A percentile compares a stretch with the other conserved stretches of the same genome.
Conservation (phyloP, 1,140 invertebrate genomes). For the Tetraneura akinire region DNA sequence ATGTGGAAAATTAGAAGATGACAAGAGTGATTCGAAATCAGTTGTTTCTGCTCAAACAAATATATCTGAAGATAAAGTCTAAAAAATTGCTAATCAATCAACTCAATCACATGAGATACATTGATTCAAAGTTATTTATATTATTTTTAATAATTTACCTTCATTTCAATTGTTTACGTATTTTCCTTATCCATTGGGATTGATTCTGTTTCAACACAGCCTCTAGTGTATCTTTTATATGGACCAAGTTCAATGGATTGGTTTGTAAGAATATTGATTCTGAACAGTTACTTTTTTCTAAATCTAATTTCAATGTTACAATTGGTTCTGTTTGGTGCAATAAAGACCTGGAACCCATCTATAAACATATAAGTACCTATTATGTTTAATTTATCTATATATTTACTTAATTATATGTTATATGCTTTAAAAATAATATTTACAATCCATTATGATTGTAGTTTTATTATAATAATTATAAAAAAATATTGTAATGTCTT, state of each 20-base stretch:
- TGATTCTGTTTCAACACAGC: constrained; percentile 65
- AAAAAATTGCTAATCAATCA: constrained; percentile 1
- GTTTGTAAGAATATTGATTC: constrained; percentile 64
- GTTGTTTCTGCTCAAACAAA: constrained; percentile 46
- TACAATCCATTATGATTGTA: constrained; percentile 5
- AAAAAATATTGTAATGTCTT: not conserved
- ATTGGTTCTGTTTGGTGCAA: constrained; percentile 64
- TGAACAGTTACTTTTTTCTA: constrained; percentile 59
- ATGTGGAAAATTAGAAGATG: constrained; percentile 54
- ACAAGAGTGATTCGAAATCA: constrained; percentile 52
- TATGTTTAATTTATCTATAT: constrained; percentile 14
- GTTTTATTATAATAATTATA: constrained; percentile 24
- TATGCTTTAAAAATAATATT: constrained; percentile 3
- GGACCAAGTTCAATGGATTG: constrained; percentile 67
- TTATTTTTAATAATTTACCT: constrained; percentile 52
- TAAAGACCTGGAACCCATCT: constrained; percentile 66
- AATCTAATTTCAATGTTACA: constrained; percentile 63
- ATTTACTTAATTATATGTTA: not conserved
- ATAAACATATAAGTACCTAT: constrained; percentile 53
- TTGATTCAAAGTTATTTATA: constrained; percentile 46
- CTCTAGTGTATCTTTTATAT: constrained; percentile 66
- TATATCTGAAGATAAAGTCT: constrained; percentile 51
- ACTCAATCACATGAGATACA: constrained; percentile 28
- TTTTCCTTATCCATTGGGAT: constrained; percentile 49
- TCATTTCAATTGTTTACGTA: constrained; percentile 55